Evolutionary conservation across 64 coral and sea anemone species (phyloP).

Genomic region (Pocillopora damicornis): DNA sequence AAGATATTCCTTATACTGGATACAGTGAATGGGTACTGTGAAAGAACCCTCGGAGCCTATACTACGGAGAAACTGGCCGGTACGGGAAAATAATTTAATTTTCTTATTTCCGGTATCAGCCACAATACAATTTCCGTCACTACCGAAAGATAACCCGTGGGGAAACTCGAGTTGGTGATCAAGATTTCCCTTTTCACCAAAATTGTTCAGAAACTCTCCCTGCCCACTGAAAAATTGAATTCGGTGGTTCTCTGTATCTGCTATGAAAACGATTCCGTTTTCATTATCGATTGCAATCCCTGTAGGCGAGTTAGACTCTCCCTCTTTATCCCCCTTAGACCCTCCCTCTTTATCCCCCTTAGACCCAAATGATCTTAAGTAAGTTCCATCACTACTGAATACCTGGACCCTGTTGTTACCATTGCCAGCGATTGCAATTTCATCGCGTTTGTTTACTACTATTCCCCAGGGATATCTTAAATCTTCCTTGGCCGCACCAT

Average conservation of each 20-base stretch:
- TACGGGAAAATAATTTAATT: background rate
- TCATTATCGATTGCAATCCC: background rate
- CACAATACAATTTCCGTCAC: background rate
- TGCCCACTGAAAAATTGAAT: background rate
- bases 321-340: background rate
- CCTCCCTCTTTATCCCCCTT: background rate
- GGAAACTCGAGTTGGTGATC: background rate
- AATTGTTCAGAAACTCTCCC: background rate
- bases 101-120: background rate
- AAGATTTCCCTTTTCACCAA: conserved; percentile 9
- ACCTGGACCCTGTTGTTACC: background rate
- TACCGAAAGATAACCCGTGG: background rate
- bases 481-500: too few relatives aligned
- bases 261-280: background rate
- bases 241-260: background rate
- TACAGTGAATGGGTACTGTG: background rate
- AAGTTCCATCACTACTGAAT: background rate
- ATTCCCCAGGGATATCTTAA: too few relatives aligned
- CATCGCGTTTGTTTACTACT: background rate
- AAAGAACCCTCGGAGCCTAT: background rate
- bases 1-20: background rate
- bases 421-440: background rate
- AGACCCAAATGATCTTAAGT: background rate
- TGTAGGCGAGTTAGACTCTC: background rate
- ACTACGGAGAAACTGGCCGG: background rate